These are phyloP conservation scores for Ardeotis arabs DNA, from an alignment of 2,113 vertebrate genomes.

Conservation along the genomic window DNA sequence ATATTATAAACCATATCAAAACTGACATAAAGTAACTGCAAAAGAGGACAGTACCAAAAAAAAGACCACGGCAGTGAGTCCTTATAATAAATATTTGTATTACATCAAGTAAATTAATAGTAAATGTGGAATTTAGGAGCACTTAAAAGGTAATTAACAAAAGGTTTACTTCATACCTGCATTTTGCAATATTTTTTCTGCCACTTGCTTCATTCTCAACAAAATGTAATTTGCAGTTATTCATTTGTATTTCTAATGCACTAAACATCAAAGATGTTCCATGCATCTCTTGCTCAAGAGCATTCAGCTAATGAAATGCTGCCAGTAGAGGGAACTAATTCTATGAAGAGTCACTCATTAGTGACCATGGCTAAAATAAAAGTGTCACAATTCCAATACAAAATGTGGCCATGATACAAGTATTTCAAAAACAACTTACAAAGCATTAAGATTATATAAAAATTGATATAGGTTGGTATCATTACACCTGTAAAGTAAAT, in stretches of 20 bases:
- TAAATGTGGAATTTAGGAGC: neutral
- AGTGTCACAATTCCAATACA: neutral
- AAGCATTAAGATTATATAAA: neutral
- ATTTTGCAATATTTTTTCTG: neutral
- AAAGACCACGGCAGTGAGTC: neutral
- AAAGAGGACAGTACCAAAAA: neutral
- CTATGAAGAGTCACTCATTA: neutral
- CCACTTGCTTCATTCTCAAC: neutral
- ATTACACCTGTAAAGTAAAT: neutral
- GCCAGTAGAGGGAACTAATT: neutral
- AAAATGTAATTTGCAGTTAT: neutral
- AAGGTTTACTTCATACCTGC: neutral
- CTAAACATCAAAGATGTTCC: neutral
- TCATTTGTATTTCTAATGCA: neutral
- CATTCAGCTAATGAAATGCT: neutral
- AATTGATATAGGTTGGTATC: neutral
- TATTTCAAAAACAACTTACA: neutral
- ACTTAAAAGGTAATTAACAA: neutral
- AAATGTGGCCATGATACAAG: neutral
- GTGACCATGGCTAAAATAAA: neutral
- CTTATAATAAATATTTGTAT: neutral
- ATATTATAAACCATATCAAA: neutral
- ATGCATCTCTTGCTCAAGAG: neutral
- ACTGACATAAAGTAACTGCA: neutral
- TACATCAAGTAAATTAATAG: neutral